Conservation (phyloP, 2,888 invertebrate species). For the Pemphredon lugubris region DNA sequence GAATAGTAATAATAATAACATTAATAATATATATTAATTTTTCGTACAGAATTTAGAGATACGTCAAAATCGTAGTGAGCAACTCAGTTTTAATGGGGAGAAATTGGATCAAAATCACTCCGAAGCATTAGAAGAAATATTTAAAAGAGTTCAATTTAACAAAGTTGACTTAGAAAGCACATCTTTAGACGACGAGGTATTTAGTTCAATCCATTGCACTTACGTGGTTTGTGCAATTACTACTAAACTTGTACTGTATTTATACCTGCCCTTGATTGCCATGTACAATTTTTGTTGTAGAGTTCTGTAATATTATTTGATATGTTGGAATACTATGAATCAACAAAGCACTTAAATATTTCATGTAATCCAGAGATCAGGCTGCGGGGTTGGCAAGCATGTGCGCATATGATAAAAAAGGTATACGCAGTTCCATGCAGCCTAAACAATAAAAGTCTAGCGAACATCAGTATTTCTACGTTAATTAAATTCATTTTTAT, state of each 20-base stretch:
- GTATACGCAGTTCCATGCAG: constrained; percentile 79
- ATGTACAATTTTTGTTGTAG: constrained; percentile 60
- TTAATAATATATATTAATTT: constrained; percentile 6
- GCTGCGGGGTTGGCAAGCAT: constrained; percentile 91
- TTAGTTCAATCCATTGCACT: constrained; percentile 64
- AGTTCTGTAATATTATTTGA: constrained; percentile 90
- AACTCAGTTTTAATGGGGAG: constrained; percentile 84
- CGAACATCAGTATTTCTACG: constrained; percentile 2
- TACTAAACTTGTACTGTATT: not conserved
- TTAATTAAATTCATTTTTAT: not conserved
- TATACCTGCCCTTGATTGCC: not conserved
- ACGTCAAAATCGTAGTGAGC: constrained; percentile 83
- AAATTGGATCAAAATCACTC: constrained; percentile 86
- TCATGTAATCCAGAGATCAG: constrained; percentile 89
- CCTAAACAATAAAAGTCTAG: constrained; percentile 1
- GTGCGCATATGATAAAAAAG: constrained; percentile 89
- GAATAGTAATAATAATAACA: not conserved
- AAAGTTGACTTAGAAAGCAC: constrained; percentile 87
- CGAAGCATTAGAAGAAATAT: constrained; percentile 92
- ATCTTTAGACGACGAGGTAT: constrained; percentile 88
- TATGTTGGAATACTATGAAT: constrained; percentile 96
- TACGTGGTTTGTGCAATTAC: not conserved
- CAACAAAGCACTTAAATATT: constrained; percentile 87
- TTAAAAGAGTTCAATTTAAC: constrained; percentile 89
- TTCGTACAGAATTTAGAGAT: constrained; percentile 78